phyloP scores from a whole-genome alignment of 2,113 vertebrate species.

The Pygoscelis adeliae region DNA sequence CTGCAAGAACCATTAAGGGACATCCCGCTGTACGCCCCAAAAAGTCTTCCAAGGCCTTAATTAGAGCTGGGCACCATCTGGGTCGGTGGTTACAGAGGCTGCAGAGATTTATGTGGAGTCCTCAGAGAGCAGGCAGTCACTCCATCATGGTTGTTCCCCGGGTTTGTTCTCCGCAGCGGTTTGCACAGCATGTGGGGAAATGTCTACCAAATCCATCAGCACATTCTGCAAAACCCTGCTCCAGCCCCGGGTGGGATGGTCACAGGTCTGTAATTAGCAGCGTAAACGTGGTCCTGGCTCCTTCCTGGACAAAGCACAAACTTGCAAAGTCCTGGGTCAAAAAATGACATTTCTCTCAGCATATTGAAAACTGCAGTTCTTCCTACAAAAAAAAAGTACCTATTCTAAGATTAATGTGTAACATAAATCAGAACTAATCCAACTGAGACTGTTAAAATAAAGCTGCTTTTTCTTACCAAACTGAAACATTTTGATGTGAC shows the following conservation, averaged over 20 bases:
- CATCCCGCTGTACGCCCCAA: background rate
- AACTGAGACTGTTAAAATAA: background rate
- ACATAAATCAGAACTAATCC: background rate
- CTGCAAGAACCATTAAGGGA: background rate
- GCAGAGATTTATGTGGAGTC: background rate
- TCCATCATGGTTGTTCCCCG: background rate
- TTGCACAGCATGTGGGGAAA: background rate
- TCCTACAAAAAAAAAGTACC: background rate
- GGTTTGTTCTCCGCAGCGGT: background rate
- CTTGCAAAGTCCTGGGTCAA: background rate
- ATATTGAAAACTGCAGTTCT: background rate
- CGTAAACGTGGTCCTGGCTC: background rate
- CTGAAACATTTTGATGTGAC: background rate
- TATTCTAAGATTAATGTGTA: background rate
- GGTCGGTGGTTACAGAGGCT: background rate
- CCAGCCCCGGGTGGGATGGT: background rate
- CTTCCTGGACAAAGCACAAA: background rate
- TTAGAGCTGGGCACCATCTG: background rate
- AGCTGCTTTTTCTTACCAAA: slow-evolving; percentile 2
- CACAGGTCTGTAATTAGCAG: background rate
- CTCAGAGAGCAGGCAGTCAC: background rate
- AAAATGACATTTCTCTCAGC: background rate
- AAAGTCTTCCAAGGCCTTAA: background rate
- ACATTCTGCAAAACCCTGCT: background rate
- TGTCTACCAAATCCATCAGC: background rate